Conservation (phyloP, 2,888 invertebrate species). For the Epinotia bilunana region DNA sequence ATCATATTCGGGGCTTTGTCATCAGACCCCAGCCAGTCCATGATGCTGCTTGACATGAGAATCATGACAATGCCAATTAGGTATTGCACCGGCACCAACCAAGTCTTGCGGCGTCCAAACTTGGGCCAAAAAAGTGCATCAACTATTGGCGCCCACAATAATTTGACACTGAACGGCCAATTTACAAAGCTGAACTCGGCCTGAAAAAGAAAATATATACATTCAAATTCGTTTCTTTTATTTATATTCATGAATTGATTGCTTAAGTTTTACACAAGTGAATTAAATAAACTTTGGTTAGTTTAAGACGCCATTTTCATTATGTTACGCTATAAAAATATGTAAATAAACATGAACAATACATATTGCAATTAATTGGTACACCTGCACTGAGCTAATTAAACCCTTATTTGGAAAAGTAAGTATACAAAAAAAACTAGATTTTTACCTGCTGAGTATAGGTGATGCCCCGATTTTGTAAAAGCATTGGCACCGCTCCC, state of each 20-base stretch:
- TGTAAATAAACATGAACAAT: not conserved
- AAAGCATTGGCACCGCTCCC: slow-evolving; percentile 97
- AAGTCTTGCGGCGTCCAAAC: slow-evolving; percentile 97
- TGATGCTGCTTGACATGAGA: slow-evolving; percentile 89
- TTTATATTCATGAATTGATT: not conserved
- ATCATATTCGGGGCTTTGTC: slow-evolving; percentile 87
- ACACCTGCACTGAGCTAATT: too few relatives aligned
- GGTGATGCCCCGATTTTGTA: slow-evolving; percentile 95
- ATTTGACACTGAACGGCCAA: slow-evolving; percentile 96
- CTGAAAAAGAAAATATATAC: slow-evolving; percentile 75
- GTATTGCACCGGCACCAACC: slow-evolving; percentile 98
- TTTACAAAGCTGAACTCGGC: slow-evolving; percentile 96
- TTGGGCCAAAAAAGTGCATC: slow-evolving; percentile 93
- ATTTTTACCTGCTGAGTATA: slow-evolving; percentile 93
- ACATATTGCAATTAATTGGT: not conserved
- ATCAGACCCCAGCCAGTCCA: slow-evolving; percentile 90
- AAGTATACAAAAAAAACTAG: not conserved
- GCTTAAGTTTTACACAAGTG: not conserved
- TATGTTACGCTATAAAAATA: not conserved
- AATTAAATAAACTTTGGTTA: not conserved
- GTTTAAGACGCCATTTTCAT: too few relatives aligned
- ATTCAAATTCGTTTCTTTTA: not conserved
- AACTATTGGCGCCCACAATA: slow-evolving; percentile 99
- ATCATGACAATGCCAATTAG: slow-evolving; percentile 96
- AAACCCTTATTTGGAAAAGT: not conserved